Evolutionary conservation across 2,113 vertebrate genomes (phyloP), one percentile per base, ranked within the genome.

Genomic region (Tretioscincus oriximinensis): DNA sequence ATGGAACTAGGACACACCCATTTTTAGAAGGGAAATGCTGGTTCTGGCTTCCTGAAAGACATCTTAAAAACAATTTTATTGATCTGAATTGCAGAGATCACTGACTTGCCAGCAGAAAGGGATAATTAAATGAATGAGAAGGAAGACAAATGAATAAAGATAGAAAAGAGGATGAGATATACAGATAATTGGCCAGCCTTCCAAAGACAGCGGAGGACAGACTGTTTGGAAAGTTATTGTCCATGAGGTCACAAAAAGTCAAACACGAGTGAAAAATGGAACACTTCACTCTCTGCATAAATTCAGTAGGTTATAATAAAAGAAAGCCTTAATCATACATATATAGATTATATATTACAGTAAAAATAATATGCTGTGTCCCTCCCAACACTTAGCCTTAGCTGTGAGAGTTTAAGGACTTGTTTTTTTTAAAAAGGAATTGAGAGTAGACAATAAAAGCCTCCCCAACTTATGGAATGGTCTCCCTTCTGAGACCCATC

Each of bases 61-160:
- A 67, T 5, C 63, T n/a, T 74, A 58, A 58, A 74, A 31, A 54
- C 49, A 66, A 9, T 58, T 88, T 70, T 21, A 68, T 3, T 47
- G 5, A 82, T 0, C 81, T 6, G 4, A 77, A 76, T 81, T 54
- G 64, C 67, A 66, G 47, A 60, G 1, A 18, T 80, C 78, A 68
- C 79, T 80, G 67, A 71, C 83, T 83, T 80, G 47, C 10, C 24
- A 35, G 45, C 16, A 67, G 24, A 68, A 66, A 26, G 11, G 8
- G 83, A 0, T 2, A 65, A 4, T 1, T 77, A 12, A 64, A 0
- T 71, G 18, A 77, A 78, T 20, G 22, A 41, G 22, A 73, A 64
- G 0, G 0, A 14, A 1, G 6, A 63, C 9, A 24, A 28, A 47
- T 29, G 51, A 77, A 78, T 58, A 0, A 47, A 45, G 75, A 65